Base-by-base conservation (phyloP, 2,888 invertebrate genomes). In the Apodemia duryi region DNA sequence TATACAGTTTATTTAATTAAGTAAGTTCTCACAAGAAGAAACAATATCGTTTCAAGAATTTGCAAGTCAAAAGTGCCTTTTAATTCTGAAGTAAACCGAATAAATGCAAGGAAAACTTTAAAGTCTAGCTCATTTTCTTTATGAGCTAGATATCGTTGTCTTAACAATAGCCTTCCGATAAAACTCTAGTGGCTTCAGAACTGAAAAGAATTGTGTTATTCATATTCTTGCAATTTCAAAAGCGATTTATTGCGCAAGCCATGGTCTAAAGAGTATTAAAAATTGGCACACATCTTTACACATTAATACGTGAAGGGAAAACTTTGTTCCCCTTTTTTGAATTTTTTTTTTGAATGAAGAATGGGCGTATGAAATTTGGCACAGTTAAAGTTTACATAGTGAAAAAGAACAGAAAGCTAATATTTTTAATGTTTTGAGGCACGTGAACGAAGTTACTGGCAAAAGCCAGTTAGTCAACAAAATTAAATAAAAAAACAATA, bases 151-250 rank as follows among this genome's bases (percentile, higher is more conserved):
- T 32, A 35, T n/a, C 57, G 57, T 13, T 11, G 57, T 13, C 35
- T 35, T 32, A 60, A 60, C 57, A 60, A 60, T 35, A 7, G 57
- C 35, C 57, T 60, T 60, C 57, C 57, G 57, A 35, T 35, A 35
- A 35, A 60, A 60, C 35, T 60, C 57, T 60, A 35, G 28, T 54
- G 54, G 32, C n/a, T 60, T 32, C 11, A 35, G 32, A 35, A 35
- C 13, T 60, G 13, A 32, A 60, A 60, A n/a, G 32, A 60, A 32
- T 13, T 1, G 32, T 13, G 35, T 60, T 35, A 32, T 32, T 60
- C 32, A 60, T 60, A 60, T 35, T 57, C 29, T 11, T 57, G 57
- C 32, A 57, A 60, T 3, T 4, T 60, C 6, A 60, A 57, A 60
- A 57, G 54, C 32, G 51, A 51, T 57, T 57, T 57, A 29, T 32